Evolutionary conservation across 2,113 vertebrate genomes (phyloP), one percentile per base, ranked within the genome.

Genomic region (Eurypyga helias): DNA sequence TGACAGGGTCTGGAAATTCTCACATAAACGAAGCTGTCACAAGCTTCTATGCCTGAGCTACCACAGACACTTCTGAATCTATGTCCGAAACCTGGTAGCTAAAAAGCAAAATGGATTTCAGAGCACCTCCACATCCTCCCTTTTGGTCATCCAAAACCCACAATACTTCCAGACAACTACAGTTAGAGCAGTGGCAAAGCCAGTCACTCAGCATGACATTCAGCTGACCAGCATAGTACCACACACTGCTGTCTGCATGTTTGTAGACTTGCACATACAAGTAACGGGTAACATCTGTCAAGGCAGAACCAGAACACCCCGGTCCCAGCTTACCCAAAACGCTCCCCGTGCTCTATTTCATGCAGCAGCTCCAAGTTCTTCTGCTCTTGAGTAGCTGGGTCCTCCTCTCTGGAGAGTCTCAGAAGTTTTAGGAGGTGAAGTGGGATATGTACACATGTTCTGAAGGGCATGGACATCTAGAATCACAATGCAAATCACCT

Each of bases 381-480:
- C 75, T 87, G 83, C 20, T 94, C 38, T 69, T 97, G 94, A 67
- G 46, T 57, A 54, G 46, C 69, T 48, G 89, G 43, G 48, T 97
- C 73, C n/a, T 96, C 87, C 48, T 96, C 95, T 84, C 65, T 92
- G 34, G 87, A 76, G 31, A 98, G 75, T 43, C 78, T 97, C 75
- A 98, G 26, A 64, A 96, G 52, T 75, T 97, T 96, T 54, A 98
- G 84, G 52, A 97, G 94, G 34, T 80, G 60, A 86, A 97, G 67
- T 6, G 98, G 97, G 23, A 98, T 91, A 82, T 97, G 92, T 85
- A 96, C 41, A 57, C 97, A 98, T 3, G 13, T 91, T 94, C 95
- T 96, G 83, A 93, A 97, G 80, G 98, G 98, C 97, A 98, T 26
- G 26, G 96, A 97, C 94, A 98, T 94, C 98, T 98, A 82, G 38